Evolutionary conservation across 2,113 vertebrate genomes (phyloP).

Genomic region (Lontra canadensis): DNA sequence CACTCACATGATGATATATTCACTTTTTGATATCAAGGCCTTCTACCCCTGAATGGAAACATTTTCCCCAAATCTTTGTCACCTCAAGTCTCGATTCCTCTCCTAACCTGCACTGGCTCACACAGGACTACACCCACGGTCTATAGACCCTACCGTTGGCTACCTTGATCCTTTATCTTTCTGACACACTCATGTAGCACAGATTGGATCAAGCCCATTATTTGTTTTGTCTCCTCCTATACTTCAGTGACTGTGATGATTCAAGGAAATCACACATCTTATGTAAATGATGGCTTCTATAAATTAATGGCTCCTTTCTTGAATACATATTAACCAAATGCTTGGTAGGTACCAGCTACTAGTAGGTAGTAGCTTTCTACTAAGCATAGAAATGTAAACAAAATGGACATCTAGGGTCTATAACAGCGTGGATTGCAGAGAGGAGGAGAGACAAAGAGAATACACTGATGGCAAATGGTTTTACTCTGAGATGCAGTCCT

Average conservation of each 20-base stretch:
- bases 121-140: not conserved
- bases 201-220: not conserved
- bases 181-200: not conserved
- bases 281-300: not conserved
- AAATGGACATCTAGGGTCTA: not conserved
- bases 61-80: not conserved
- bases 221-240: not conserved
- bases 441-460: not conserved
- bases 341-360: not conserved
- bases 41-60: not conserved
- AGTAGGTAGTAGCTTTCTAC: not conserved
- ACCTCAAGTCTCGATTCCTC: not conserved
- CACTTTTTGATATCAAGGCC: not conserved
- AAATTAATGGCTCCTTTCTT: not conserved
- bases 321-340: not conserved
- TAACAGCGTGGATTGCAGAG: not conserved
- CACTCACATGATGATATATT: not conserved
- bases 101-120: not conserved
- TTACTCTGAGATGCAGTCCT: not conserved
- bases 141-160: accelerated
- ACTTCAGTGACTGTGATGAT: not conserved
- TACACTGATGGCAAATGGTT: not conserved
- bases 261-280: not conserved
- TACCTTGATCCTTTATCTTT: not conserved
- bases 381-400: not conserved